Base-by-base conservation (phyloP, 2,113 vertebrate genomes). In the Gallinago media region DNA sequence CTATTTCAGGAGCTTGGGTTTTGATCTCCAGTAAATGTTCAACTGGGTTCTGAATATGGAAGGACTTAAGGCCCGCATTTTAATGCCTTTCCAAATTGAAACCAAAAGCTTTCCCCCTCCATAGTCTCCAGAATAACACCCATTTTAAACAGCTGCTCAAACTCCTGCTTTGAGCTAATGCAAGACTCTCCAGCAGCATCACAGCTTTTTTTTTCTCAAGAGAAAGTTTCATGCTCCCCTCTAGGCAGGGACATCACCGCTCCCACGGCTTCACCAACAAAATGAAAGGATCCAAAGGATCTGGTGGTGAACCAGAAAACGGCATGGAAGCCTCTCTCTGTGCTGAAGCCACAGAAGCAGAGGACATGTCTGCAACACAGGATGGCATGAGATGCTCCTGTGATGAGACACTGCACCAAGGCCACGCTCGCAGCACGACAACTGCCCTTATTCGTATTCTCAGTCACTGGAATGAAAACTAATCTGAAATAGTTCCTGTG, bases 381-480 rank as follows among this genome's bases (percentile, higher is more conserved):
- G 86, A 40, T 55, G 31, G 38, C 71, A 6, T 0, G 34, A 63
- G 65, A 50, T 2, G 55, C 14, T 14, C 40, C 74, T 0, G 4
- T 3, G 47, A 49, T 1, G 15, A 82, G 80, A 65, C 3, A 19
- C 49, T 12, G 61, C 55, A 22, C 17, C 19, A 47, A 22, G 36
- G 46, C 54, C 25, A 7, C 0, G 4, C 44, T 55, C 5, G 1
- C 46, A 54, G 40, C 5, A 0, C 56, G 36, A 20, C n/a, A 31
- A 32, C 3, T 59, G 82, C 81, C 32, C 72, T 59, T 19, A 31
- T 3, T 56, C 13, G 21, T 15, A 34, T 6, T 32, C 38, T 73
- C 71, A 34, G 22, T 42, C 15, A 9, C n/a, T n/a, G 62, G n/a
- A 78, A 38, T 0, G 6, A 34, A 85, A 92, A 58, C 25, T 17